Evolutionary conservation across 2,797 vertebrate species (phyloP).

Genomic region (Oryzias sinensis): DNA sequence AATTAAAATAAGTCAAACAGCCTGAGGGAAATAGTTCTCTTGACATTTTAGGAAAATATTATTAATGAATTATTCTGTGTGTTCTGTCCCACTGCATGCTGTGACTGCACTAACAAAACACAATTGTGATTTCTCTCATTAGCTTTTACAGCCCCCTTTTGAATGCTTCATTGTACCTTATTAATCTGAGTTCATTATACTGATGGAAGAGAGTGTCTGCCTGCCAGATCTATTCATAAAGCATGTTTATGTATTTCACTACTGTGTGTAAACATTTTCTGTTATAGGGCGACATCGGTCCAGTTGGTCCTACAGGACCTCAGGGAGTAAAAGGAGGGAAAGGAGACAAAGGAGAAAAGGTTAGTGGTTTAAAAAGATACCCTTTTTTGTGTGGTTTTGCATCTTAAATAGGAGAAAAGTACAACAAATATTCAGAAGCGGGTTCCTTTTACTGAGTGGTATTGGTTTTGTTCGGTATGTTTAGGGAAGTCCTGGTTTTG

Average conservation of each 20-base stretch:
- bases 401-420: background rate
- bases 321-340: slow-evolving; percentile 82
- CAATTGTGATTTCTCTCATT: slow-evolving; percentile 58
- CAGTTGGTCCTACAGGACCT: slow-evolving; percentile 75
- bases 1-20: slow-evolving; percentile 14
- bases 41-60: slow-evolving; percentile 41
- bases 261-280: slow-evolving; percentile 9
- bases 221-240: background rate
- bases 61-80: slow-evolving; percentile 60
- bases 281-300: slow-evolving; percentile 83
- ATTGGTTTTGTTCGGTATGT: slow-evolving; percentile 27
- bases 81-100: slow-evolving; percentile 50
- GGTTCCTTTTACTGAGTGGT: background rate
- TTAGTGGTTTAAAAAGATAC: slow-evolving; percentile 42
- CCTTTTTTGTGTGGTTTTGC: background rate
- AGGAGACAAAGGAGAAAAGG: slow-evolving; percentile 88
- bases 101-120: slow-evolving; percentile 52
- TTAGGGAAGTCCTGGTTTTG: slow-evolving; percentile 88
- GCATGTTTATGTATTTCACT: slow-evolving; percentile 8
- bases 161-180: slow-evolving; percentile 38
- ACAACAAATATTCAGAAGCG: background rate
- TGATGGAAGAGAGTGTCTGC: slow-evolving; percentile 19
- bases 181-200: slow-evolving; percentile 48
- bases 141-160: slow-evolving; percentile 36
- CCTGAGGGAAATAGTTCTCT: slow-evolving; percentile 37